phyloP scores from a whole-genome alignment of 2,888 invertebrate genomes.

The Argyra leucocephala region DNA sequence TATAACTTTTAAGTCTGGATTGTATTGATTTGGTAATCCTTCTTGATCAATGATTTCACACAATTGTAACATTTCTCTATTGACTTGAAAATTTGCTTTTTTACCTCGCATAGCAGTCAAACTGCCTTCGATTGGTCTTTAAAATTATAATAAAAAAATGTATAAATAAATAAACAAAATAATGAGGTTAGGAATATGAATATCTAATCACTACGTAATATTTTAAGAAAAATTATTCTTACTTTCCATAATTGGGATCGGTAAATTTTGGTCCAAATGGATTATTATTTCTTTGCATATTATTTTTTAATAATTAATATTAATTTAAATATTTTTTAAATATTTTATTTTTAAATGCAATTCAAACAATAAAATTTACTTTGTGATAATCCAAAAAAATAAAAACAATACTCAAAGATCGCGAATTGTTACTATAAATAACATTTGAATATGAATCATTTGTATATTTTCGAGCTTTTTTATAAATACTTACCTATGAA shows the following conservation, averaged over 20 bases:
- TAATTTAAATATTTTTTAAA: too few species aligned
- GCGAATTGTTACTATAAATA: too few species aligned
- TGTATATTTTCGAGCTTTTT: too few species aligned
- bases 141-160: constrained; percentile 29
- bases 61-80: constrained; percentile 80
- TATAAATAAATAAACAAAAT: neutral
- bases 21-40: constrained; percentile 46
- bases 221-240: neutral
- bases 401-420: too few species aligned
- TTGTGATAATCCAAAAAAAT: too few species aligned
- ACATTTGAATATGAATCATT: too few species aligned
- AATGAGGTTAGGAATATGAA: neutral
- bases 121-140: constrained; percentile 83
- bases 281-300: neutral
- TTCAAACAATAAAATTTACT: too few species aligned
- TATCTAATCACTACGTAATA: neutral
- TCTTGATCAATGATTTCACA: constrained; percentile 86
- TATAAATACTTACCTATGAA: too few species aligned
- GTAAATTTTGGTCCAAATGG: neutral
- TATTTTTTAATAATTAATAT: neutral
- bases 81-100: constrained; percentile 74
- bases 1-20: constrained; percentile 60
- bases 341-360: too few species aligned
- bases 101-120: constrained; percentile 80
- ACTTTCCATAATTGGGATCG: neutral